phyloP scores from a whole-genome alignment of 2,113 vertebrate genomes.

The Mesoclemmys tuberculata region DNA sequence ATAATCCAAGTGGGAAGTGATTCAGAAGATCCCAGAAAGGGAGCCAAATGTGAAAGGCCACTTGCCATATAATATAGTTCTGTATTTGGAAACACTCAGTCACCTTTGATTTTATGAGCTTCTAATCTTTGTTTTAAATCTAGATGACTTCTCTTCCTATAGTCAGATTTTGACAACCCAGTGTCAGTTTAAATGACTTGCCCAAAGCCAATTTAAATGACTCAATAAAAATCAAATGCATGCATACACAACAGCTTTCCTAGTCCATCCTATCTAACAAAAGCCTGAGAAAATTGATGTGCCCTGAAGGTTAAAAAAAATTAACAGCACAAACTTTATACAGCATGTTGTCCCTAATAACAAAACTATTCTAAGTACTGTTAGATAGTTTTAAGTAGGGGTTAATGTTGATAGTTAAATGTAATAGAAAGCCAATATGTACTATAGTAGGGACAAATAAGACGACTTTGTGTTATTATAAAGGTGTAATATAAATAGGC shows the following conservation, averaged over 20 bases:
- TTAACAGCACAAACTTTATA: not conserved
- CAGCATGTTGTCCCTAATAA: not conserved
- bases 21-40: conserved; percentile 52
- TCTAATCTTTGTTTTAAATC: conserved; percentile 18
- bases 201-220: conserved; percentile 25
- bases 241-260: not conserved
- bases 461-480: not conserved
- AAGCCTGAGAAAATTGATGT: not conserved
- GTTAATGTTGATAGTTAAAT: not conserved
- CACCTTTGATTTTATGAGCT: conserved; percentile 47
- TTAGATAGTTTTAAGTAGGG: not conserved
- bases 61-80: not conserved
- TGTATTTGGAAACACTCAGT: conserved; percentile 57
- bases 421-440: not conserved
- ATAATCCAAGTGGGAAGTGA: conserved; percentile 28
- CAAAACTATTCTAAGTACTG: not conserved
- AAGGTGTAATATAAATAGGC: not conserved
- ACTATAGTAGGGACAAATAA: not conserved
- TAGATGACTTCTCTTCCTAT: not conserved
- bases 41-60: conserved; percentile 28
- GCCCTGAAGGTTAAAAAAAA: not conserved
- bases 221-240: conserved; percentile 40
- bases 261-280: not conserved
- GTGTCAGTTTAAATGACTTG: conserved; percentile 16
- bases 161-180: conserved; percentile 44